phyloP scores from a whole-genome alignment of 1,140 invertebrate species.

The Drosophila guanche region DNA sequence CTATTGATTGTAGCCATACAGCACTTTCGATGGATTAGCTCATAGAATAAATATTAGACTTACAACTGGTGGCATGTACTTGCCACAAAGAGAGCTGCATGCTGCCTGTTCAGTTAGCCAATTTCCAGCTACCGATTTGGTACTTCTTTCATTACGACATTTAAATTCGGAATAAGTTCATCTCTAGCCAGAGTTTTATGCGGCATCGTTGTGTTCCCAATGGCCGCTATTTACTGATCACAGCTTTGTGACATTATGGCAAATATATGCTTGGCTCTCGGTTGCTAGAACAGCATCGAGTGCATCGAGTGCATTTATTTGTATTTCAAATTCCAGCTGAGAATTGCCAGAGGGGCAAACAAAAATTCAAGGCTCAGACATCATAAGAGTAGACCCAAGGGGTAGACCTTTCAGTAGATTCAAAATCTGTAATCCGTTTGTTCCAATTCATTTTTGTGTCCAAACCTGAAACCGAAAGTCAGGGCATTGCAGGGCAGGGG shows the following conservation, averaged over 20 bases:
- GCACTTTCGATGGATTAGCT: no score
- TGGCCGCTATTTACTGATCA: neutral
- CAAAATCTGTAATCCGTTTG: neutral
- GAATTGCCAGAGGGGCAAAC: slow-evolving; percentile 15
- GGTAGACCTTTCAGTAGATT: neutral
- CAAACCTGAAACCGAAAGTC: neutral
- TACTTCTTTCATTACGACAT: no score
- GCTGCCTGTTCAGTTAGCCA: no score
- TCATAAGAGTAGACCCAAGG: neutral
- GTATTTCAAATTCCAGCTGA: slow-evolving; percentile 25
- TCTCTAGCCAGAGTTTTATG: no score
- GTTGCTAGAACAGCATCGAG: slow-evolving; percentile 28
- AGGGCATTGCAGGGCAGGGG: no score
- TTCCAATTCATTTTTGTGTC: neutral
- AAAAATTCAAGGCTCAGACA: slow-evolving; percentile 24
- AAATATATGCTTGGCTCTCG: slow-evolving; percentile 36
- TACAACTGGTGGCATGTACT: no score
- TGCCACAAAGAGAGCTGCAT: no score
- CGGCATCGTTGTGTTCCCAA: no score
- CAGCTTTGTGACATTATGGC: neutral
- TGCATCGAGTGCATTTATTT: slow-evolving; percentile 27
- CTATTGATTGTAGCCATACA: no score
- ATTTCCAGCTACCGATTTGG: no score
- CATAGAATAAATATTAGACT: no score
- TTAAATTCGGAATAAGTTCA: no score